Percentiles rank a stretch among this genome's conserved stretches.
phyloP scores from a whole-genome alignment of 2,888 invertebrate species.

The Pseudococcus jackbeardsleyi region DNA sequence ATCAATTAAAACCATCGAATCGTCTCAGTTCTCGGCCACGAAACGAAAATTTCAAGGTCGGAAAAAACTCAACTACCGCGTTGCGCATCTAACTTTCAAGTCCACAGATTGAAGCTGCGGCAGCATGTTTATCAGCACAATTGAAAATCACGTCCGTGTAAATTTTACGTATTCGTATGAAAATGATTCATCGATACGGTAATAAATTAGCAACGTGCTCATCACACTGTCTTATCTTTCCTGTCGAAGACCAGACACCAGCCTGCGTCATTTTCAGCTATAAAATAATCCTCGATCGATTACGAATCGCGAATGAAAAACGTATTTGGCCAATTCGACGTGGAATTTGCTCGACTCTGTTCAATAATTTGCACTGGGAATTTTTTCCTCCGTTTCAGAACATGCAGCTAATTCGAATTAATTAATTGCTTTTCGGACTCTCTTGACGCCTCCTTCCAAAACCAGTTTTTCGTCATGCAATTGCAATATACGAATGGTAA shows the following conservation, averaged over 20 bases:
- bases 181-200: background rate
- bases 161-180: background rate
- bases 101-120: background rate
- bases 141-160: background rate
- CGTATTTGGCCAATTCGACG: background rate
- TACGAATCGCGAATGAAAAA: background rate
- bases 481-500: background rate
- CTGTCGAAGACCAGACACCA: background rate
- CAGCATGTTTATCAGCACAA: background rate
- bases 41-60: background rate
- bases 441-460: background rate
- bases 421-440: background rate
- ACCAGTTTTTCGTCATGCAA: background rate
- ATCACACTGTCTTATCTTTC: background rate
- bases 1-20: background rate
- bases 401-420: background rate
- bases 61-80: background rate
- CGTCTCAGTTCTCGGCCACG: background rate
- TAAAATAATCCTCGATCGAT: background rate
- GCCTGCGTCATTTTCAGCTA: background rate
- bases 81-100: background rate
- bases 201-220: background rate
- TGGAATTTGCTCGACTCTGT: background rate
- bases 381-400: background rate
- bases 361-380: background rate